phyloP scores from a whole-genome alignment of 2,888 invertebrate genomes.

The Scaptodrosophila latifasciaeformis region DNA sequence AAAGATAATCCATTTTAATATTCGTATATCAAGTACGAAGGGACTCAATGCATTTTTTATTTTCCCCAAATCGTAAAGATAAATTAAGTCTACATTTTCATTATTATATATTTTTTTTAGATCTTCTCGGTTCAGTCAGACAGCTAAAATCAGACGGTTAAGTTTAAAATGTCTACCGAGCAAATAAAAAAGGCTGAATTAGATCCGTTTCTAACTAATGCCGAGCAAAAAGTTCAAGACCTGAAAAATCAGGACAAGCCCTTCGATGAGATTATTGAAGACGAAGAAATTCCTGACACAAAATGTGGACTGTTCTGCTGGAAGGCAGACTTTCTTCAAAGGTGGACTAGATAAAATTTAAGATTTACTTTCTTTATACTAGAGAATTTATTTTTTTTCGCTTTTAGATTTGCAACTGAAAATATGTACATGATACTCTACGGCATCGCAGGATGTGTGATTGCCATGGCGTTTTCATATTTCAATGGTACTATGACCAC shows the following conservation, averaged over 20 bases:
- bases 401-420: constrained; percentile 71
- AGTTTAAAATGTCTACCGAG: background rate
- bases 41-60: too few relatives aligned
- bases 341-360: constrained; percentile 74
- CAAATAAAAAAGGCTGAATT: background rate
- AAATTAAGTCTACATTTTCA: too few relatives aligned
- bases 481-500: constrained; percentile 84
- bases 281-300: constrained; percentile 71
- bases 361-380: background rate
- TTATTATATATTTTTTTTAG: too few relatives aligned
- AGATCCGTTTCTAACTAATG: background rate
- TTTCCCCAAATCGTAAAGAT: too few relatives aligned
- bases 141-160: too few relatives aligned
- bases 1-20: too few relatives aligned
- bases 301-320: constrained; percentile 80
- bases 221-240: background rate
- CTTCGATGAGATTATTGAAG: background rate
- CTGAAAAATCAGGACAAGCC: too few relatives aligned
- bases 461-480: constrained; percentile 82
- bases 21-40: too few relatives aligned
- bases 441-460: constrained; percentile 81
- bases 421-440: constrained; percentile 77
- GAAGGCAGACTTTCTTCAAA: constrained; percentile 77
- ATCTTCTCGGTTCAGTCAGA: too few relatives aligned
- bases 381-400: background rate